These are phyloP conservation scores for Rhagophthalmus giganteus DNA, from an alignment of 2,888 invertebrate species.

Conservation along the genomic window DNA sequence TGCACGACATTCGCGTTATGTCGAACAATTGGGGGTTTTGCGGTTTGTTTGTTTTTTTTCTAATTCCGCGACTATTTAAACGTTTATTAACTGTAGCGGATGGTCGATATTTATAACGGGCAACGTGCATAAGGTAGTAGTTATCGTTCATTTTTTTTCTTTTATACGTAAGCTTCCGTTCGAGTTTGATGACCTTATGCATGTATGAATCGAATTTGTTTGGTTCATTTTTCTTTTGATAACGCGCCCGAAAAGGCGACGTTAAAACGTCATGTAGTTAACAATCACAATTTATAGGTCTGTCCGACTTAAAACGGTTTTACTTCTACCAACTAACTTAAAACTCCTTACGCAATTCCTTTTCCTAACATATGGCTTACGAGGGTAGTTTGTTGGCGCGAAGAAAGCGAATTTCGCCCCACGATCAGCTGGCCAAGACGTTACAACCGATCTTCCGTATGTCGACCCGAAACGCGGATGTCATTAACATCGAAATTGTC, in stretches of 20 bases:
- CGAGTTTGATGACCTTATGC: neutral
- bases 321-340: constrained; percentile 4
- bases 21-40: neutral
- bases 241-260: too few species aligned
- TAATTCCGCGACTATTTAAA: neutral
- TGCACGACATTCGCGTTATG: neutral
- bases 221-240: too few species aligned
- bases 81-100: neutral
- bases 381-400: constrained; percentile 33
- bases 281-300: too few species aligned
- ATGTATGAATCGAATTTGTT: neutral
- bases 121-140: neutral
- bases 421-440: constrained; percentile 36
- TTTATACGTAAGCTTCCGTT: neutral
- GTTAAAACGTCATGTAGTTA: neutral
- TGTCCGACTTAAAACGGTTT: neutral
- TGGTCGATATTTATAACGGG: neutral
- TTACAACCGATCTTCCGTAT: constrained; percentile 37
- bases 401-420: constrained; percentile 27
- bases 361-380: constrained; percentile 31
- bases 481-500: constrained; percentile 36
- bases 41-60: neutral
- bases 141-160: neutral
- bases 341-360: constrained; percentile 10
- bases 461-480: constrained; percentile 32